Evolutionary conservation across 2,888 invertebrate species (phyloP), one percentile per base, ranked within the genome.

Genomic region (Drosophila mimica): DNA sequence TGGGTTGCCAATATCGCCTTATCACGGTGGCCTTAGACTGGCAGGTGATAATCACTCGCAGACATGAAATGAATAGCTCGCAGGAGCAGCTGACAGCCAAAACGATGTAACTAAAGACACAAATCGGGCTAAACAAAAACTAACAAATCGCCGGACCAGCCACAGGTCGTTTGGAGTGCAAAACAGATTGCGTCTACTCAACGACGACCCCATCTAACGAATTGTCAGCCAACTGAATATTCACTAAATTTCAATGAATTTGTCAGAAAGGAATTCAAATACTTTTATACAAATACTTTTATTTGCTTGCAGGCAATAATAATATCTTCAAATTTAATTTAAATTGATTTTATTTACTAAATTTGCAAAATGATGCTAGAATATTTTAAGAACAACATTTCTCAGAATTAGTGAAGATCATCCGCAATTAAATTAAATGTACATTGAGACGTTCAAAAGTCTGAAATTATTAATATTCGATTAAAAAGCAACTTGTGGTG

Each of bases 31-130:
- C 63, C 71, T 80, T 63, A 67, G 57, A 58, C 70, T 81, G 73
- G 74, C 89, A 85, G 87, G 89, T 89, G 85, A 85, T 89, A 87
- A 85, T 89, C 84, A 81, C 59, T 61, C 67, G 69, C 81, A 63
- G 64, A 59, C 67, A 51, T 65, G 53, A 74, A 70, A 67, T 66
- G 56, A 78, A 76, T 83, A 48, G 70, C 69, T 48, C 36, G 43
- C 63, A 20, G 43, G 11, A 56, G 31, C 43, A 51, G 43, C 62
- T 49, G 64, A 60, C 51, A 48, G 53, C 7, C 46, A 34, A 31
- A 56, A 54, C 51, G 60, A 58, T 60, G 65, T 38, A 51, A 49
- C 52, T 40, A 68, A 54, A 11, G 43, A 28, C 40, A 34, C 31
- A 15, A 73, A 68, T 69, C 49, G 36, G 40, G 40, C 31, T 25